Evolutionary conservation across 2,888 invertebrate species (phyloP).

Genomic region (Cotesia congregata): DNA sequence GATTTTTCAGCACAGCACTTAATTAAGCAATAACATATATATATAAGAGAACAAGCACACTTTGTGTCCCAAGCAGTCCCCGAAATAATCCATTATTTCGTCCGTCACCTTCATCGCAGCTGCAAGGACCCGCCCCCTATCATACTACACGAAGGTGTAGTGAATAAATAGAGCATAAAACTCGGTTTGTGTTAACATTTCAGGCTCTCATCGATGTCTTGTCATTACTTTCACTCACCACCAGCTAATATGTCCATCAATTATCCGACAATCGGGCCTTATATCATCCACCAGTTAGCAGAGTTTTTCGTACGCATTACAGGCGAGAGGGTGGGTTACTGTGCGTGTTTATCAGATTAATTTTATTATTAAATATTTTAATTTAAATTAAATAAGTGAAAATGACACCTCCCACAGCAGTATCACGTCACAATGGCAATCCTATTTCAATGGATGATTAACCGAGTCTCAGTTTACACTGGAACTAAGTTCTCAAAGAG

Average conservation of each 20-base stretch:
- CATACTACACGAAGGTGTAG: slow-evolving; percentile 67
- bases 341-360: background rate
- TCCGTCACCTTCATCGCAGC: slow-evolving; percentile 45
- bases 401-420: background rate
- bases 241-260: background rate
- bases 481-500: background rate
- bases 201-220: slow-evolving; percentile 41
- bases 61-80: slow-evolving; percentile 30
- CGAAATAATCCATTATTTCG: slow-evolving; percentile 39
- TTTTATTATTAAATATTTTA: background rate
- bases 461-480: background rate
- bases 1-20: slow-evolving; percentile 21
- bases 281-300: background rate
- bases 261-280: background rate
- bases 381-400: background rate
- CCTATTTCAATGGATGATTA: background rate
- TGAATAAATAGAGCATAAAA: slow-evolving; percentile 68
- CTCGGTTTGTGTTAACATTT: slow-evolving; percentile 67
- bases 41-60: slow-evolving; percentile 19
- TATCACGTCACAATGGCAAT: background rate
- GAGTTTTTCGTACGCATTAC: background rate
- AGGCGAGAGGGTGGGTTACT: background rate
- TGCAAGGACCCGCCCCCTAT: slow-evolving; percentile 64
- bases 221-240: slow-evolving; percentile 44
- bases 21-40: slow-evolving; percentile 32